These are phyloP conservation scores for Drosophila sulfurigaster DNA, from an alignment of 1,140 invertebrate species.

Conservation along the genomic window DNA sequence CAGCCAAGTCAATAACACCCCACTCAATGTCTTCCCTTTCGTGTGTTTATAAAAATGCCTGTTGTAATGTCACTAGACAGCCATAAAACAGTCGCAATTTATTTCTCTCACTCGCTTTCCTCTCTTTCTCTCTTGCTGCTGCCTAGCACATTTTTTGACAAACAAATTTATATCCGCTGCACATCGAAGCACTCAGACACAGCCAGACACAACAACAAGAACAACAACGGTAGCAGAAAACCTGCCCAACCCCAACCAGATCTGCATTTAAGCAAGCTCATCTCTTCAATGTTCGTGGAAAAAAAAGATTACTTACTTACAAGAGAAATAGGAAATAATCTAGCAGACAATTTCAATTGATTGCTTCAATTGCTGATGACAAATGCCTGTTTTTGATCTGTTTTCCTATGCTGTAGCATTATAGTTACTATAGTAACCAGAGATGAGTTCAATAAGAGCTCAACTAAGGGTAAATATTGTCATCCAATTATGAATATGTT, in stretches of 20 bases:
- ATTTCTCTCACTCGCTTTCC: constrained; percentile 31
- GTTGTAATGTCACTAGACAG: constrained; percentile 74
- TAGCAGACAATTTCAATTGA: neutral
- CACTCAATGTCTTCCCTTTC: constrained; percentile 1
- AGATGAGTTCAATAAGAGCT: neutral
- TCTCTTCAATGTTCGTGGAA: neutral
- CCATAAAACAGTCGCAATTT: constrained; percentile 78
- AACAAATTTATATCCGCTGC: constrained; percentile 72
- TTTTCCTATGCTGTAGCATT: neutral
- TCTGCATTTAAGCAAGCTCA: neutral
- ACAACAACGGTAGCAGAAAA: too few relatives aligned
- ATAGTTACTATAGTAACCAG: neutral
- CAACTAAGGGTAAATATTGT: neutral
- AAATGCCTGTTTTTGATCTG: neutral
- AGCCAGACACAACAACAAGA: neutral
- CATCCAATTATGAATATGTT: neutral
- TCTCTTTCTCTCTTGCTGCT: neutral
- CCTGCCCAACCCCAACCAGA: neutral
- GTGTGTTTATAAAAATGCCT: constrained; percentile 18
- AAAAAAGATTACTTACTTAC: too few relatives aligned
- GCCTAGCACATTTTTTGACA: constrained; percentile 46
- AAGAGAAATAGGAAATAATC: neutral
- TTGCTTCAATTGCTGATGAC: neutral
- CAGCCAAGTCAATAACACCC: constrained; percentile 64
- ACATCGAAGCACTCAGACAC: neutral